These are phyloP conservation scores for Cathartes aura DNA, from an alignment of 2,113 vertebrate species.

Conservation along the genomic window DNA sequence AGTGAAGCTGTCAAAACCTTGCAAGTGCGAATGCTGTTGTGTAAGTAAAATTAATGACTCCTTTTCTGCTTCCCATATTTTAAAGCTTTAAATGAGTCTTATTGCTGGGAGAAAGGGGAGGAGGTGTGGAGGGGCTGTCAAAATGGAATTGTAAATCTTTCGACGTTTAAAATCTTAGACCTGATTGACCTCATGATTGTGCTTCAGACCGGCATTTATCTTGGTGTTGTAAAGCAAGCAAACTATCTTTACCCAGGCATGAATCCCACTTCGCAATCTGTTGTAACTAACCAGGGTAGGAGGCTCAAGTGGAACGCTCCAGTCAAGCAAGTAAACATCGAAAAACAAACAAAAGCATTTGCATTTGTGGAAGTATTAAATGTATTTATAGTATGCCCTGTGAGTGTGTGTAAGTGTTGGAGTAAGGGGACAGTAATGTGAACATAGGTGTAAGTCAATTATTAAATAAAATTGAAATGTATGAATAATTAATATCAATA, in stretches of 20 bases:
- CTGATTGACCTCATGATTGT: conserved; percentile 9
- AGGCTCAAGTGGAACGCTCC: conserved; percentile 32
- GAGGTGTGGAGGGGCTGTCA: conserved; percentile 3
- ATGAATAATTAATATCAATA: neutral
- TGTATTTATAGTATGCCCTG: neutral
- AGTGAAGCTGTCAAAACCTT: conserved; percentile 64
- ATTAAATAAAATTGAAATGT: neutral
- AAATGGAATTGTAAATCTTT: conserved; percentile 53
- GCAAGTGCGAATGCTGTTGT: conserved; percentile 42
- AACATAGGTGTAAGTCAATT: neutral
- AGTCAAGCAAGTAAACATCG: conserved; percentile 65
- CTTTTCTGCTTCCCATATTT: conserved; percentile 55
- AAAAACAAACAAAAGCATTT: conserved; percentile 55
- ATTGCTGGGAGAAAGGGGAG: neutral
- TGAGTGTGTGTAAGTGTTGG: neutral
- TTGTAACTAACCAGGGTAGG: conserved; percentile 4
- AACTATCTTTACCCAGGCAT: neutral
- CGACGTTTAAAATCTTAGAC: conserved; percentile 28
- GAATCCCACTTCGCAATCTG: conserved; percentile 35
- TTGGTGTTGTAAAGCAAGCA: conserved; percentile 37
- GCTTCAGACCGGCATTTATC: conserved; percentile 28
- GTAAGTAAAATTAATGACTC: conserved; percentile 70
- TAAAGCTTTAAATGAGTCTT: conserved; percentile 50
- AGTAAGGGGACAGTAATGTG: neutral
- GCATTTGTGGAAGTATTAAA: conserved; percentile 28